Base-by-base conservation (phyloP, 2,113 vertebrate genomes). In the Ailurus styani region DNA sequence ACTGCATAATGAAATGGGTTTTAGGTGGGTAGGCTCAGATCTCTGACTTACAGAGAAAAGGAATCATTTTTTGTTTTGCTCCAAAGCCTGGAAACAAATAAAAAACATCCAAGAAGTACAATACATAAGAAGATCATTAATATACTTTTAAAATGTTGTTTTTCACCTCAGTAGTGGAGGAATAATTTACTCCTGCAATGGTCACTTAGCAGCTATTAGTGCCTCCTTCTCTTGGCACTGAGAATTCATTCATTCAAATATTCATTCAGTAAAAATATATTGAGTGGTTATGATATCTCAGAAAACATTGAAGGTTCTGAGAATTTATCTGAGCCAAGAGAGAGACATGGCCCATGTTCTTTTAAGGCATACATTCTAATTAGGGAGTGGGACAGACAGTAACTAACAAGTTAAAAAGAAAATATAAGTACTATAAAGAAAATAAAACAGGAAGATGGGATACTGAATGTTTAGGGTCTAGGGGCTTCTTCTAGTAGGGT, bases 1-100 rank as follows among this genome's bases (percentile, higher is more conserved):
- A 79, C n/a, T 97, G 81, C 73, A 77, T 96, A 98, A 97, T 77
- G 15, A 98, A 98, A 98, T 97, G 42, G 88, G 89, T 90, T 96
- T 97, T 70, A 90, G 79, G 87, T 81, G 96, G 77, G 73, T 85
- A 96, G n/a, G 25, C 34, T 97, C 42, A 68, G 45, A 82, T 75
- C n/a, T 42, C 84, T 93, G 91, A 82, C 79, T 97, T 94, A 72
- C 10, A 62, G 23, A 78, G 55, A 85, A 94, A 94, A 94, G 94
- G 77, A 97, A 70, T 52, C 23, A 45, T 96, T 91, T 96, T 94
- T 81, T 95, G 86, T 93, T 96, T 98, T 93, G 45, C 45, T 97
- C 81, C 29, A 95, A 97, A 98, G 84, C 13, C 93, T 97, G 84
- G 84, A 93, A 98, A 50, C 42, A 94, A 92, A 94, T 15, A 40